Percentiles rank a stretch among this genome's conserved stretches.
These are phyloP conservation scores for Troides aeacus DNA, from an alignment of 2,888 invertebrate genomes.

Conservation along the genomic window DNA sequence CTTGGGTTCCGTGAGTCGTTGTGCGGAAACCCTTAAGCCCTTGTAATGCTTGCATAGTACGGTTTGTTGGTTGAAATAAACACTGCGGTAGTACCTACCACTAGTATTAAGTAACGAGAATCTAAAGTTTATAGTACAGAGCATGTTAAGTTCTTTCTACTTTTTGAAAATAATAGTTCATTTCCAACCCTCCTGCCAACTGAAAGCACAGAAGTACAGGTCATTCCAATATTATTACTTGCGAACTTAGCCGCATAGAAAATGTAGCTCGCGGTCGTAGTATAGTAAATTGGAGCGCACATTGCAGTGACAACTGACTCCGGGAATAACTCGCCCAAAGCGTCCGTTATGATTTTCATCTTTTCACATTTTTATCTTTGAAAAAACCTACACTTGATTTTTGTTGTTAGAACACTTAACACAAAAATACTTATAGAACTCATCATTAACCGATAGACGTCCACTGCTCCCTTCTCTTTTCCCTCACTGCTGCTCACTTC, in stretches of 20 bases:
- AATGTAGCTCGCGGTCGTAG: constrained; percentile 29
- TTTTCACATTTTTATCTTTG: constrained; percentile 15
- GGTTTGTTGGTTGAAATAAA: no score
- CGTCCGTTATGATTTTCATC: constrained; percentile 21
- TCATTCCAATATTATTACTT: constrained; percentile 28
- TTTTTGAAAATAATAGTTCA: constrained; percentile 1
- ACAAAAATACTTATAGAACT: no score
- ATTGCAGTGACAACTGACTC: constrained; percentile 36
- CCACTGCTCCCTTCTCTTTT: no score
- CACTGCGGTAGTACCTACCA: no score
- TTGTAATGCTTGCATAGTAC: no score
- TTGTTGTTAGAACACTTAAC: no score
- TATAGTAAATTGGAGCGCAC: constrained; percentile 37
- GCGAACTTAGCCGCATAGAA: constrained; percentile 31
- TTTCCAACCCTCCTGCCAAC: background rate
- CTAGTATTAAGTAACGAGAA: no score
- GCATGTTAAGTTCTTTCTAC: background rate
- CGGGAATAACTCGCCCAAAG: constrained; percentile 25
- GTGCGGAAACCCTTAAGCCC: no score
- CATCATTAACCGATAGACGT: no score
- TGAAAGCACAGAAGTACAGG: constrained; percentile 6
- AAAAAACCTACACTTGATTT: no score
- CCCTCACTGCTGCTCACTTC: no score
- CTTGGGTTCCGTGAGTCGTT: no score
- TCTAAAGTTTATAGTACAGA: background rate